Evolutionary conservation across 2,113 vertebrate species (phyloP).

Genomic region (Pteropus alecto): DNA sequence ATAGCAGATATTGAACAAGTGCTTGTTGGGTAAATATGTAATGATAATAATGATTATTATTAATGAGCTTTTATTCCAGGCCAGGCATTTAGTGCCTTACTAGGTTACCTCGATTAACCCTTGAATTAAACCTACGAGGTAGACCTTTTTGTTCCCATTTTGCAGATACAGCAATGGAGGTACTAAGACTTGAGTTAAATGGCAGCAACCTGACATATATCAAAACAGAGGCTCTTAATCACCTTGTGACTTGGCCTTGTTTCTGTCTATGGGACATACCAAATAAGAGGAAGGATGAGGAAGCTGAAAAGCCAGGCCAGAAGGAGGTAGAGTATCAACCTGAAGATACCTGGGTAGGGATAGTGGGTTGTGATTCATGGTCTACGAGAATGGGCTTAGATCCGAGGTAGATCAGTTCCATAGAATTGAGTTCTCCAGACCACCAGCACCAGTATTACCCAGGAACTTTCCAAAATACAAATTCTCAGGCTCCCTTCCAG

Average conservation of each 20-base stretch:
- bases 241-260: neutral
- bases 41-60: neutral
- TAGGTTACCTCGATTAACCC: neutral
- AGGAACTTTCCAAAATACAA: neutral
- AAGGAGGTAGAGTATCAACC: neutral
- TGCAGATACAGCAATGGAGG: neutral
- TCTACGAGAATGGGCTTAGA: neutral
- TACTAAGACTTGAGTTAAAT: neutral
- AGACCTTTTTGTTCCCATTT: neutral
- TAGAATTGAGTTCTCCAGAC: neutral
- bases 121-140: neutral
- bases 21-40: neutral
- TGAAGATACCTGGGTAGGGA: neutral
- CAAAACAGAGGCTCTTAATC: neutral
- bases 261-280: neutral
- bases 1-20: neutral
- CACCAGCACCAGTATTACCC: neutral
- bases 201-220: neutral
- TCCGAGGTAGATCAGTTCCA: neutral
- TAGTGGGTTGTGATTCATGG: too few species aligned
- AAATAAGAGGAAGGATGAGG: neutral
- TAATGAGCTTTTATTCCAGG: neutral
- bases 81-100: neutral
- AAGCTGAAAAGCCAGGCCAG: neutral
- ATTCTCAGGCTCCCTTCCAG: neutral